phyloP scores from a whole-genome alignment of 2,888 invertebrate species.

The Drosophila mimetica region DNA sequence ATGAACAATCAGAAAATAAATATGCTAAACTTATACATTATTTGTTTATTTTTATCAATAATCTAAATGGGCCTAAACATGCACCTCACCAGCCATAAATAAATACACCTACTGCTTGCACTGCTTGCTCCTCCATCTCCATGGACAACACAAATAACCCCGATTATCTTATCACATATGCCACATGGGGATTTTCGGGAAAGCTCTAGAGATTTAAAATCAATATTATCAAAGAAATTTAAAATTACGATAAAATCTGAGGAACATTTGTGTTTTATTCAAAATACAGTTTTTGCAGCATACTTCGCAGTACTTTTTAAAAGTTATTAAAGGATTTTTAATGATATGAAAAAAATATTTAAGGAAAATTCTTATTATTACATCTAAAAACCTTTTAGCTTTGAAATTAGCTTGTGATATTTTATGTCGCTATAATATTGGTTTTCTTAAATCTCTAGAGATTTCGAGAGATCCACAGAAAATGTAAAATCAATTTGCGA shows the following conservation, averaged over 20 bases:
- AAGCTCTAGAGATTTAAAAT: background rate
- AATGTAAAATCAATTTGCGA: background rate
- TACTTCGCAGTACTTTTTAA: background rate
- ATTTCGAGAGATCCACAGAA: background rate
- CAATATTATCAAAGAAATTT: background rate
- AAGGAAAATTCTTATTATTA: too few species aligned
- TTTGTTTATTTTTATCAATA: conserved; percentile 43
- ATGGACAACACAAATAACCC: background rate
- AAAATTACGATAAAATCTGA: background rate
- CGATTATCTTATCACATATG: background rate
- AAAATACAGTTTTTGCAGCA: background rate
- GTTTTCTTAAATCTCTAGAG: conserved; percentile 1
- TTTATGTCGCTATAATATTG: too few species aligned
- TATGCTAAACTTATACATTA: conserved; percentile 43
- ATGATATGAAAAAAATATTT: too few species aligned
- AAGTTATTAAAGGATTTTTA: too few species aligned
- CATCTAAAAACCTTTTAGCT: too few species aligned
- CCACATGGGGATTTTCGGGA: background rate
- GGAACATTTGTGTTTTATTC: background rate
- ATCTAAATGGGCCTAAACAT: conserved; percentile 11
- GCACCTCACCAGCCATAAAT: background rate
- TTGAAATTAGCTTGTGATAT: background rate
- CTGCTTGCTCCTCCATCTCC: conserved; percentile 17
- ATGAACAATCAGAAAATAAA: conserved; percentile 22
- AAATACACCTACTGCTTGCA: conserved; percentile 6